Evolutionary conservation across 2,113 vertebrate species (phyloP).

Genomic region (Morone saxatilis): DNA sequence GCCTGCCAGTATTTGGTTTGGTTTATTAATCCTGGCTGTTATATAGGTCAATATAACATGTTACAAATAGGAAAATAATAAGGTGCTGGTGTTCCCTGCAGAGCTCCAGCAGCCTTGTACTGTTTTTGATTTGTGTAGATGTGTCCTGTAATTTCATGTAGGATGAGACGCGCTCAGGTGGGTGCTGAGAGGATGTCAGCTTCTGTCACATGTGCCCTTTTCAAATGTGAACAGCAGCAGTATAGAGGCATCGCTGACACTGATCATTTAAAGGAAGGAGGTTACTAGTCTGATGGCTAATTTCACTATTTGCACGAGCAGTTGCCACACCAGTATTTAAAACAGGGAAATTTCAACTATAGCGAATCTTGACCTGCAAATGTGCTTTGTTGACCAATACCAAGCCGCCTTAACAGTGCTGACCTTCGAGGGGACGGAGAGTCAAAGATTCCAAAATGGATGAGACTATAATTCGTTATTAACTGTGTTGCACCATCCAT

Average conservation of each 20-base stretch:
- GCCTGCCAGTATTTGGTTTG: constrained; percentile 62
- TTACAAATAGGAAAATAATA: constrained; percentile 60
- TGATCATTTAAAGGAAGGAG: constrained; percentile 15
- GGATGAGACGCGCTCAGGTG: background rate
- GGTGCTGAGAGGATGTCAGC: constrained; percentile 9
- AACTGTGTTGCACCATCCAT: no score
- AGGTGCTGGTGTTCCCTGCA: constrained; percentile 32
- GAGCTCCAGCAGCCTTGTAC: constrained; percentile 17
- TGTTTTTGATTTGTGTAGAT: constrained; percentile 22
- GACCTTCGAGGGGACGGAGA: no score
- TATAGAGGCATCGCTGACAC: background rate
- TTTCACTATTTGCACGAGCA: background rate
- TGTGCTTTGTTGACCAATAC: no score
- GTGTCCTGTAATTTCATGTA: constrained; percentile 26
- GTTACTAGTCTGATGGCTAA: background rate
- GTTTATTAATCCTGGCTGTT: constrained; percentile 70
- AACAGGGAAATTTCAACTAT: no score
- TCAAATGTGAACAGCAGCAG: constrained; percentile 9
- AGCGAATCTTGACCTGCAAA: no score
- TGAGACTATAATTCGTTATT: no score
- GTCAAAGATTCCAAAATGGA: no score
- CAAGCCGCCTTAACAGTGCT: no score
- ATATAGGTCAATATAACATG: constrained; percentile 66
- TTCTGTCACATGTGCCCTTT: constrained; percentile 37
- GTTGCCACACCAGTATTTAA: no score